Evolutionary conservation across 2,797 vertebrate species (phyloP).

Genomic region (Gymnoscopelus braueri): DNA sequence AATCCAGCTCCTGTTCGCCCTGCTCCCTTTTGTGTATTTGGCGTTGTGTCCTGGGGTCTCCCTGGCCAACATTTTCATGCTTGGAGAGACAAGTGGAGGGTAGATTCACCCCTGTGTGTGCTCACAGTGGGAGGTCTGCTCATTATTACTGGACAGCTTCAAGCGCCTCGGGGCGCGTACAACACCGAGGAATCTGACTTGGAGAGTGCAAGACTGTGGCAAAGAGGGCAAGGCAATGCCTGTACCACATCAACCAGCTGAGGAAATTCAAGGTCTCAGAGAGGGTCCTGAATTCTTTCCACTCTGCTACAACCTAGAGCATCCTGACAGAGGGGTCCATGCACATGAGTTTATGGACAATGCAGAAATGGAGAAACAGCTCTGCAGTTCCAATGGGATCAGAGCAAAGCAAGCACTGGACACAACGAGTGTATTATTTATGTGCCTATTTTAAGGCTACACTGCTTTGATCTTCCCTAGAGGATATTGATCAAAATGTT

Average conservation of each 20-base stretch:
- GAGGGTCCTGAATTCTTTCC: too few species aligned
- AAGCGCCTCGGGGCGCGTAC: too few species aligned
- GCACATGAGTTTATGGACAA: conserved; percentile 46
- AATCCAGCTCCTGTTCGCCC: conserved; percentile 46
- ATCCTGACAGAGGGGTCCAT: conserved; percentile 44
- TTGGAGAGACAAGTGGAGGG: conserved; percentile 55
- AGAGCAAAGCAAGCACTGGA: conserved; percentile 20
- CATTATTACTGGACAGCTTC: conserved; percentile 51
- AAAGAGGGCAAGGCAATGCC: conserved; percentile 40
- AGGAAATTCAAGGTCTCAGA: too few species aligned
- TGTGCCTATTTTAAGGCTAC: conserved; percentile 4
- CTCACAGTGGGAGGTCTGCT: conserved; percentile 62
- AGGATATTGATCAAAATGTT: neutral
- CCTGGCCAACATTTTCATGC: conserved; percentile 49
- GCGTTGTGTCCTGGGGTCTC: conserved; percentile 44
- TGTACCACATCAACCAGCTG: too few species aligned
- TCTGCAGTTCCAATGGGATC: conserved; percentile 30
- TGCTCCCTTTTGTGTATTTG: conserved; percentile 19
- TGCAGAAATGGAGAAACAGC: conserved; percentile 21
- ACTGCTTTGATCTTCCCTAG: conserved; percentile 16
- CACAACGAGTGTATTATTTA: conserved; percentile 3
- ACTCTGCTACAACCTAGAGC: conserved; percentile 4
- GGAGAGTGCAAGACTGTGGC: conserved; percentile 33
- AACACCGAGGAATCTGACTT: conserved; percentile 25
- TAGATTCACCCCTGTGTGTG: conserved; percentile 69